Evolutionary conservation across 2,797 vertebrate genomes (phyloP), one percentile per base, ranked within the genome.

Genomic region (Sebastes ruberrimus): DNA sequence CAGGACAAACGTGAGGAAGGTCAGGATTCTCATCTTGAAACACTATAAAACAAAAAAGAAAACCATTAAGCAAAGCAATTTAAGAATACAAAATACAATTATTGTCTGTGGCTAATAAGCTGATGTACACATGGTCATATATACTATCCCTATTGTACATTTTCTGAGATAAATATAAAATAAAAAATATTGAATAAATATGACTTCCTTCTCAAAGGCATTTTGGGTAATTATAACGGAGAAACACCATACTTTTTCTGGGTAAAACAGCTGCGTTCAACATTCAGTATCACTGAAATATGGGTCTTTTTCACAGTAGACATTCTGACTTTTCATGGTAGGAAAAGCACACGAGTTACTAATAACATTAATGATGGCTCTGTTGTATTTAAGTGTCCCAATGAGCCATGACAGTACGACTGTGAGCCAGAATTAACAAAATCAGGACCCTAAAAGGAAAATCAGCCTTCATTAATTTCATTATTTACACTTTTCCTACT

Each of bases 1-100:
- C 28, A 49, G 27, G 62, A 77, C 3, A 25, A 78, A 30, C 14
- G 10, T 0, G 22, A 80, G 42, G 38, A 55, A 7, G 0, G 4
- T 13, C 13, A 42, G 46, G 64, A 28, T 6, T 30, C 20, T 61
- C 71, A 83, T 88, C 49, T 70, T 56, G 13, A 74, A 18, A 8
- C 2, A 27, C 66, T 57, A 28, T 22, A 6, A 76, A 61, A 57
- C 27, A 13, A 79, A 18, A 66, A 25, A 38, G 5, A 27, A 62
- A 78, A 70, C 3, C 3, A 42, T 30, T 30, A 20, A 65, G 16
- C 18, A 56, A 62, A 20, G 25, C 73, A 57, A 22, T n/a, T 18
- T 2, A 11, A 13, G 52, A 49, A 66, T 56, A 16, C 2, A 63
- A 63, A 35, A 33, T n/a, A n/a, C 1, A 56, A 3, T n/a, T 28